A percentile compares a stretch with the other conserved stretches of the same genome.
Evolutionary conservation across 2,797 vertebrate species (phyloP).

Genomic region (Xyrichtys novacula): DNA sequence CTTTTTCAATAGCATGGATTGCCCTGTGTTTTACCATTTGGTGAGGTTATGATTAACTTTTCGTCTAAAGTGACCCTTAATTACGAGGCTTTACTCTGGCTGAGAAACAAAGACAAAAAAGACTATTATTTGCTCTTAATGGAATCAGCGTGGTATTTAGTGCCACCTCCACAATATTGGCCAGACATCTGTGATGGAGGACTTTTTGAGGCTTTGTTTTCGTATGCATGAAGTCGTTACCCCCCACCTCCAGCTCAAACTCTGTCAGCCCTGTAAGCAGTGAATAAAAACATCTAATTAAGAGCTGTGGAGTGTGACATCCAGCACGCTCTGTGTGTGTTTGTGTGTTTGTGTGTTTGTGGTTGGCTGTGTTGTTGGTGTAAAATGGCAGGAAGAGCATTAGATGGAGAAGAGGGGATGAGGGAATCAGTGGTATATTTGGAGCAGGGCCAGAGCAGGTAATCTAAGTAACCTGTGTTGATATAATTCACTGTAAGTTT

Average conservation of each 20-base stretch:
- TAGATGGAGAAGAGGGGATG: neutral
- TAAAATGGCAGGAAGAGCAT: neutral
- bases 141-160: constrained; percentile 33
- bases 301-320: constrained; percentile 32
- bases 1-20: constrained; percentile 28
- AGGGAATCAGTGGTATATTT: neutral
- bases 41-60: constrained; percentile 23
- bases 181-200: constrained; percentile 11
- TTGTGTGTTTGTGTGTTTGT: neutral
- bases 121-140: constrained; percentile 49
- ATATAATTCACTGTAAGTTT: neutral
- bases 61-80: constrained; percentile 63
- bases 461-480: neutral
- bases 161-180: constrained; percentile 9
- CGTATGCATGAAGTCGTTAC: neutral
- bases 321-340: neutral
- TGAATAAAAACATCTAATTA: constrained; percentile 14
- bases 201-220: constrained; percentile 28
- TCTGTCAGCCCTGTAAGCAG: constrained; percentile 14
- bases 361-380: neutral
- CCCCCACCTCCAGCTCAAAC: neutral
- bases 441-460: neutral
- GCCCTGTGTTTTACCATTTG: neutral
- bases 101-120: constrained; percentile 23
- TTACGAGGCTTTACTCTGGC: constrained; percentile 37